phyloP scores from a whole-genome alignment of 2,113 vertebrate species.

The Symphodus melops region DNA sequence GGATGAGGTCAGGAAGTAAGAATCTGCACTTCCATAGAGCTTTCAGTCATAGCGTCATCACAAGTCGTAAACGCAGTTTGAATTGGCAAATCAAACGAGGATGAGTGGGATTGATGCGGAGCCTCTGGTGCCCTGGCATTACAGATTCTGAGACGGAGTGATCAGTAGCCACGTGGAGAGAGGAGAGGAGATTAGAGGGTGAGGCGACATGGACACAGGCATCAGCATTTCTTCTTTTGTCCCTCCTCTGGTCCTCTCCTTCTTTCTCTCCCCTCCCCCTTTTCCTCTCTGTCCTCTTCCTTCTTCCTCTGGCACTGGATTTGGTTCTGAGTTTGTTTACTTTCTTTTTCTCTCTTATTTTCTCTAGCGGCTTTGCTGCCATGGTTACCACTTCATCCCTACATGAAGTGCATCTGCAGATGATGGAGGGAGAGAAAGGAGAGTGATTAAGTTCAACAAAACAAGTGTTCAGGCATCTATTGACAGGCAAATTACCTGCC shows the following conservation, averaged over 20 bases:
- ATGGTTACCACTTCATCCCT: conserved; percentile 84
- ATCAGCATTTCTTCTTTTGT: conserved; percentile 61
- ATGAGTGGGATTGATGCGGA: conserved; percentile 62
- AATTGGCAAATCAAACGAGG: conserved; percentile 66
- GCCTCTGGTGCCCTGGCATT: conserved; percentile 54
- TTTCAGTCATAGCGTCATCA: conserved; percentile 58
- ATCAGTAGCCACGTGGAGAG: conserved; percentile 54
- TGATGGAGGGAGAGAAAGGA: conserved; percentile 43
- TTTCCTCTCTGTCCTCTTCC: conserved; percentile 51
- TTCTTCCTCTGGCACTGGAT: conserved; percentile 73
- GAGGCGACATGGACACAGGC: conserved; percentile 56
- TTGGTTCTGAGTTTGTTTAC: conserved; percentile 81
- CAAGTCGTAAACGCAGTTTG: conserved; percentile 47
- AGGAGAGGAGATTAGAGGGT: conserved; percentile 72
- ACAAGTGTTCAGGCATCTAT: conserved; percentile 65
- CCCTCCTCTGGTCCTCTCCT: conserved; percentile 56
- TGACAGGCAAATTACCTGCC: conserved; percentile 57
- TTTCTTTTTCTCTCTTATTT: conserved; percentile 61
- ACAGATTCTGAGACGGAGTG: conserved; percentile 60
- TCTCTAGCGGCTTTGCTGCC: conserved; percentile 78
- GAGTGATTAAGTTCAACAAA: conserved; percentile 72
- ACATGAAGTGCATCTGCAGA: conserved; percentile 96
- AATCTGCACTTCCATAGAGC: conserved; percentile 52
- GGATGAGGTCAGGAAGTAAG: conserved; percentile 41
- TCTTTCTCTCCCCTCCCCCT: conserved; percentile 48